phyloP scores from a whole-genome alignment of 2,113 vertebrate species.

The Eulemur macaco region DNA sequence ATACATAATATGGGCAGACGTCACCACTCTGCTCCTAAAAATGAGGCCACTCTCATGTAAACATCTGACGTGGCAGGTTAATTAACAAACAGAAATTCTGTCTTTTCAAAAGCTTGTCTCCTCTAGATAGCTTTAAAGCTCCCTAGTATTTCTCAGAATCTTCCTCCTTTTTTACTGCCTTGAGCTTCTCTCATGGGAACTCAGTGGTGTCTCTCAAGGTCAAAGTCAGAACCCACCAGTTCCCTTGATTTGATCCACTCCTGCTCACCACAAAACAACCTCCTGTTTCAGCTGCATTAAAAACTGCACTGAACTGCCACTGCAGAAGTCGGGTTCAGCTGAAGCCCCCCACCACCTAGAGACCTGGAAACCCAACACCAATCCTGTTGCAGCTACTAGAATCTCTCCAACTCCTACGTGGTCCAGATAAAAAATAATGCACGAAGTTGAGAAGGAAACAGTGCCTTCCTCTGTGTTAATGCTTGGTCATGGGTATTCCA shows the following conservation, averaged over 20 bases:
- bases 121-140: background rate
- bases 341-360: background rate
- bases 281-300: background rate
- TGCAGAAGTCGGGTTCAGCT: background rate
- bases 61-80: background rate
- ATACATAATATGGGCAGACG: background rate
- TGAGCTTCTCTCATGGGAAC: background rate
- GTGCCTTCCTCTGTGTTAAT: background rate
- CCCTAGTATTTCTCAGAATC: background rate
- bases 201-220: background rate
- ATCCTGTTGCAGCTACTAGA: background rate
- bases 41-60: background rate
- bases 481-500: background rate
- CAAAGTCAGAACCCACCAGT: background rate
- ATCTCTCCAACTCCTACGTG: background rate
- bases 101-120: background rate
- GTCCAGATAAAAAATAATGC: background rate
- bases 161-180: background rate
- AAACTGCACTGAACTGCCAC: background rate
- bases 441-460: background rate
- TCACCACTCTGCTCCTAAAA: background rate
- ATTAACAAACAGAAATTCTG: slow-evolving; percentile 23
- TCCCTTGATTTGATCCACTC: background rate
- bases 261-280: background rate
- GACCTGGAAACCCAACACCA: background rate